These are phyloP conservation scores for Neuroscelio doddi DNA, from an alignment of 2,888 invertebrate genomes.

Conservation along the genomic window DNA sequence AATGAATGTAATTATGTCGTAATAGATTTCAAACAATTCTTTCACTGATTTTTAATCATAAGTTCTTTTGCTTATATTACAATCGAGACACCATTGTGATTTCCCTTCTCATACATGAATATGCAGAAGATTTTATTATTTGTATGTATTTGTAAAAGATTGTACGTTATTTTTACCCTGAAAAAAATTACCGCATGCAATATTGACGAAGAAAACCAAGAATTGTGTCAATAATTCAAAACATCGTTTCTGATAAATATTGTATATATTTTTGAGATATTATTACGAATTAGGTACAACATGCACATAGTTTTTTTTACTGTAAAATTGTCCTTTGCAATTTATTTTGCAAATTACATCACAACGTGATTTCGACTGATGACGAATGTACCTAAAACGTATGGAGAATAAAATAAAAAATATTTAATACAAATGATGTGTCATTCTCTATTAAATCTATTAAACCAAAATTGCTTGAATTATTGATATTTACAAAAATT, in stretches of 20 bases:
- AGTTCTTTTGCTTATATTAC: not conserved
- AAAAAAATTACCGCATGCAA: not conserved
- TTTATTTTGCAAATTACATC: slow-evolving; percentile 52
- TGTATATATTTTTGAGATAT: slow-evolving; percentile 57
- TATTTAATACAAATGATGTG: no score
- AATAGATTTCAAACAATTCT: not conserved
- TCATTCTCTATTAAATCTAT: no score
- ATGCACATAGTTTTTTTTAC: slow-evolving; percentile 52
- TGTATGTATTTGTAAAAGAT: slow-evolving; percentile 3
- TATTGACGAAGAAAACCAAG: not conserved
- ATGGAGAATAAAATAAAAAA: slow-evolving; percentile 56
- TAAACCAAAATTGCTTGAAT: no score
- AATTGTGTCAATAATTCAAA: slow-evolving; percentile 1
- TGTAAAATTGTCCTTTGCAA: slow-evolving; percentile 52
- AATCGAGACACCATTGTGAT: not conserved
- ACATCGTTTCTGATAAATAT: slow-evolving; percentile 1
- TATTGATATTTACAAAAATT: not conserved
- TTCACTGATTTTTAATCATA: not conserved
- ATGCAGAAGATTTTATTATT: slow-evolving; percentile 2
- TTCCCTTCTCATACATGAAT: not conserved
- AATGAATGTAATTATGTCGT: not conserved
- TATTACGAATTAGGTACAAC: slow-evolving; percentile 54
- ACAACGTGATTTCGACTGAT: slow-evolving; percentile 57
- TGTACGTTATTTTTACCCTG: not conserved
- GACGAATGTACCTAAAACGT: slow-evolving; percentile 58